Base-by-base conservation (phyloP, 2,888 invertebrate species). In the Anthophora plumipes region DNA sequence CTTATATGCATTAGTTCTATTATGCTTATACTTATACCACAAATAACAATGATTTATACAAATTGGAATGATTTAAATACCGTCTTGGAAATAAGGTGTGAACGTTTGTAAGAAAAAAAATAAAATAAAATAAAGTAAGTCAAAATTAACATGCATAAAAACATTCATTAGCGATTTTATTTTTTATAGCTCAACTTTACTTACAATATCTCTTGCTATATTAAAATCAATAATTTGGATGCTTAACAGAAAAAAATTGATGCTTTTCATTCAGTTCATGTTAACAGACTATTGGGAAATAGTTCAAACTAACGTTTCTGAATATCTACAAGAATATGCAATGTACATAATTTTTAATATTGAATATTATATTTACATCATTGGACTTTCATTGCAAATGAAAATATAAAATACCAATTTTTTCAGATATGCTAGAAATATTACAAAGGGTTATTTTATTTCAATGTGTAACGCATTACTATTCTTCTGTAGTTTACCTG, bases 61-160 rank as follows among this genome's bases (percentile, higher is more conserved):
- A 66, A 84, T 57, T 83, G 83, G 78, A 66, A 80, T 20, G 83
- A 91, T 77, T 63, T 90, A n/a, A 77, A 78, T 8, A 67, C 84
- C 1, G 78, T 91, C 50, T 69, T 91, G 63, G 91, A 91, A 83
- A 90, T 88, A 31, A 88, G 91, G 91, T 91, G 79, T 74, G 70
- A 61, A 39, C 61, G 68, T 67, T 63, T 55, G 57, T 43, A 25
- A 66, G n/a, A n/a, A n/a, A n/a, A n/a, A n/a, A n/a, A n/a, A n/a
- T n/a, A n/a, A n/a, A n/a, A n/a, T n/a, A n/a, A 63, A 61, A 37
- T n/a, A 50, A 63, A 37, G 7, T 50, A 43, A 48, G 20, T 39
- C 0, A 43, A 14, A n/a, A 39, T 50, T n/a, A 3, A 14, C 59
- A 0, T 31, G 4, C 25, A 63, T 46, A 46, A 17, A 46, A 20